A percentile compares a stretch with the other conserved stretches of the same genome.
phyloP scores from a whole-genome alignment of 1,140 invertebrate genomes.

The Musca domestica region DNA sequence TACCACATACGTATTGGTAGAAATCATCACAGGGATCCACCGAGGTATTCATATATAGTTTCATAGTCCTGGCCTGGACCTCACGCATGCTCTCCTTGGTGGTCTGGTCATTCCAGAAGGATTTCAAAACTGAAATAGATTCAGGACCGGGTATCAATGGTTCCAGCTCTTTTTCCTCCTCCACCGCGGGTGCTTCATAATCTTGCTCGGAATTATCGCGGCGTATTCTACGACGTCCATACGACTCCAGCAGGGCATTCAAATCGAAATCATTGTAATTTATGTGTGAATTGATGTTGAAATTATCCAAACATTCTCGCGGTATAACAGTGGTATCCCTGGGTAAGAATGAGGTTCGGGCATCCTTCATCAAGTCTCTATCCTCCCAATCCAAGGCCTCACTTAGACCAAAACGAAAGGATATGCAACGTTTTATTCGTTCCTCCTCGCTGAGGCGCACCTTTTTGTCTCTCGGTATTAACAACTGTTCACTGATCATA shows the following conservation, averaged over 20 bases:
- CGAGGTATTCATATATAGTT: conserved; percentile 72
- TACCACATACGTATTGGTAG: conserved; percentile 86
- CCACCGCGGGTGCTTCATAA: background rate
- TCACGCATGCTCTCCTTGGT: conserved; percentile 55
- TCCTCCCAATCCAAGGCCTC: conserved; percentile 47
- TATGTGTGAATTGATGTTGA: background rate
- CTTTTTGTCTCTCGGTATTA: conserved; percentile 29
- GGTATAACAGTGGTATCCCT: conserved; percentile 36
- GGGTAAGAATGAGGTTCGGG: conserved; percentile 50
- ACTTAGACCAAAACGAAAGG: conserved; percentile 37
- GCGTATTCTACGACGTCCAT: background rate
- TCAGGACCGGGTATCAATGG: conserved; percentile 15
- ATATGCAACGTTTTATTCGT: conserved; percentile 38
- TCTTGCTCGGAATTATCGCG: background rate
- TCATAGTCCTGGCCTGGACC: conserved; percentile 67
- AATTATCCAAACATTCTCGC: conserved; percentile 35
- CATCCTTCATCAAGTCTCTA: conserved; percentile 49
- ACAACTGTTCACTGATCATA: conserved; percentile 41
- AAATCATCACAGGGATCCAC: conserved; percentile 88
- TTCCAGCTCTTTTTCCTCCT: background rate
- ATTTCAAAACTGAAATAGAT: conserved; percentile 39
- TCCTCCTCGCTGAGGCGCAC: conserved; percentile 26
- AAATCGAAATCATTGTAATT: conserved; percentile 13
- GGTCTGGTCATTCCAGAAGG: conserved; percentile 59
- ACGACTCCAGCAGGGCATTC: background rate